These are phyloP conservation scores for Etheostoma cragini DNA, from an alignment of 2,113 vertebrate species.

Conservation along the genomic window DNA sequence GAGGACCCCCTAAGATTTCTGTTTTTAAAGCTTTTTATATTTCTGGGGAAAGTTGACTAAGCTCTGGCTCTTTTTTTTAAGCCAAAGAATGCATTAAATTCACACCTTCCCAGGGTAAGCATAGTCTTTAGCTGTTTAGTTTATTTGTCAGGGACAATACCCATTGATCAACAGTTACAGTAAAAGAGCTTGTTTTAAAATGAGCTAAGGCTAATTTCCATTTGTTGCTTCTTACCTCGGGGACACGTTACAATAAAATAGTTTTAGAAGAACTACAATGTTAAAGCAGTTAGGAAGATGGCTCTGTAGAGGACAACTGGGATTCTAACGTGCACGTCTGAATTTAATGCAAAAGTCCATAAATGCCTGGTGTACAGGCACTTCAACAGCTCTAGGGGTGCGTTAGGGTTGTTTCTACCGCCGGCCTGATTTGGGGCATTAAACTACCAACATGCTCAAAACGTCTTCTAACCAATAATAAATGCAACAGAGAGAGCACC, in stretches of 20 bases:
- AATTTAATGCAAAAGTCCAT: neutral
- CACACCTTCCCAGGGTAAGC: neutral
- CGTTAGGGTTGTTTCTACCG: neutral
- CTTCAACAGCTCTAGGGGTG: neutral
- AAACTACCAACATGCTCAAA: neutral
- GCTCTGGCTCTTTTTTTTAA: neutral
- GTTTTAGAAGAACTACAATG: neutral
- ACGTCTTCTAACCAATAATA: neutral
- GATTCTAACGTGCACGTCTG: neutral
- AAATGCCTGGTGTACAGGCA: neutral
- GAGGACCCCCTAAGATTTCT: neutral
- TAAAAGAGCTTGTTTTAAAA: conserved; percentile 23
- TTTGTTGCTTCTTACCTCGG: neutral
- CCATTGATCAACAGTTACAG: neutral
- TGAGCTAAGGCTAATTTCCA: conserved; percentile 9
- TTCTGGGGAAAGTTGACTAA: conserved; percentile 2
- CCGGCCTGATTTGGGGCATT: neutral
- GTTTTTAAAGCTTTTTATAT: neutral
- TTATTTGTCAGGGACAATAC: neutral
- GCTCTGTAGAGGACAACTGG: neutral
- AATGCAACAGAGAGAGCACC: neutral
- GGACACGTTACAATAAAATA: neutral
- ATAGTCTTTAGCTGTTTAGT: neutral
- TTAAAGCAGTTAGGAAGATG: neutral
- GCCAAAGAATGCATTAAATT: neutral